phyloP scores from a whole-genome alignment of 2,113 vertebrate species.

The Lagopus leucura region DNA sequence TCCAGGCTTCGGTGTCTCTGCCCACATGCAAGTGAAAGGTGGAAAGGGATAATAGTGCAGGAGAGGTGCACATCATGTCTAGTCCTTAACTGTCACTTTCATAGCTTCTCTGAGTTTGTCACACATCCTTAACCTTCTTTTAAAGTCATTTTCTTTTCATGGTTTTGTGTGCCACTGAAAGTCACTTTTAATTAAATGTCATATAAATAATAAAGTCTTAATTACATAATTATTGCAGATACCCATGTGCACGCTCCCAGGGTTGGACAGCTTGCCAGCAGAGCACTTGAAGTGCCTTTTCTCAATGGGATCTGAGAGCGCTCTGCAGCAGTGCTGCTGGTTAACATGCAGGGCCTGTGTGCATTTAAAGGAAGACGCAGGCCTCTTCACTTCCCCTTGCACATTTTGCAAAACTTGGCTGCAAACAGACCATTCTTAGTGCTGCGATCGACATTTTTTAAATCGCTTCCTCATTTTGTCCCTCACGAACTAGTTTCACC shows the following conservation, averaged over 20 bases:
- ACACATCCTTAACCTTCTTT: constrained; percentile 68
- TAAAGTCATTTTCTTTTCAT: constrained; percentile 67
- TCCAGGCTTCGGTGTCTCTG: neutral
- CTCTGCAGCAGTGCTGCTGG: fast-evolving
- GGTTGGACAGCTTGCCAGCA: constrained; percentile 11
- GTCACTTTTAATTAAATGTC: constrained; percentile 72
- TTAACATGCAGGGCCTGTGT: neutral
- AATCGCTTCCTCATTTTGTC: neutral
- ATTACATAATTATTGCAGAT: constrained; percentile 67
- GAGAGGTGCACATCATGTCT: constrained; percentile 21
- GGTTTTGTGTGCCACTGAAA: constrained; percentile 66
- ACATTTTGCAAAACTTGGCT: neutral
- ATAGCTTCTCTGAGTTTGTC: constrained; percentile 60
- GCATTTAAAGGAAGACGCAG: neutral
- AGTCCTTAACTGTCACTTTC: constrained; percentile 64
- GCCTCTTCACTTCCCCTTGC: too few relatives aligned
- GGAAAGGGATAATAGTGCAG: neutral
- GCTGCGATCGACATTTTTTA: neutral
- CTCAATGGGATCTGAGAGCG: neutral
- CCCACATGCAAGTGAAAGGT: constrained; percentile 21
- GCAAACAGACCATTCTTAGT: neutral
- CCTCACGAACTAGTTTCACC: neutral
- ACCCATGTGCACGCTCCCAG: constrained; percentile 31
- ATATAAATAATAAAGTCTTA: constrained; percentile 71
- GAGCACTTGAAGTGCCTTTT: constrained; percentile 45